These are phyloP conservation scores for Zaprionus ornatus DNA, from an alignment of 1,140 invertebrate species.

Conservation along the genomic window DNA sequence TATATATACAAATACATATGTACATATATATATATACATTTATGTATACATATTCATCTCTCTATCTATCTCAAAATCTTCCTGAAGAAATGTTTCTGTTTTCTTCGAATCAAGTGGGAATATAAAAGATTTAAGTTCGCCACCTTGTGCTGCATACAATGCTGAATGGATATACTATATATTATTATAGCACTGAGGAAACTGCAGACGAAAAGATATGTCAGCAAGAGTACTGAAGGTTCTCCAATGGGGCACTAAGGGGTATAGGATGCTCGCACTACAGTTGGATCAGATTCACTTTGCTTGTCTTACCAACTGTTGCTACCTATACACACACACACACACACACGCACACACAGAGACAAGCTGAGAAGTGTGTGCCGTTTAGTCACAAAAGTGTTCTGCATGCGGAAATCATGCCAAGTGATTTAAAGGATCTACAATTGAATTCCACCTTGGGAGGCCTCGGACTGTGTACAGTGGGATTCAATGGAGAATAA, in stretches of 20 bases:
- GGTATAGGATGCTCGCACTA: neutral
- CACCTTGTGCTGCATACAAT: no score
- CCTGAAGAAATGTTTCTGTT: no score
- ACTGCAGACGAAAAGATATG: neutral
- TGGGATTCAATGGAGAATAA: neutral
- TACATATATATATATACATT: no score
- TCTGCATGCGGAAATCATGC: neutral
- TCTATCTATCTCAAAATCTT: accelerated
- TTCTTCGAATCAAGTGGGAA: no score
- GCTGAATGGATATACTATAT: neutral
- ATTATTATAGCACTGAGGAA: neutral
- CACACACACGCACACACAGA: neutral
- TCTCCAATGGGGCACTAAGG: neutral
- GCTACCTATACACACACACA: neutral
- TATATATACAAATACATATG: no score
- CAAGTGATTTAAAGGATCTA: neutral
- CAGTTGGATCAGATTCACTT: neutral
- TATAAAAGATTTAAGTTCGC: no score
- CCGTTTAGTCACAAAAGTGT: neutral
- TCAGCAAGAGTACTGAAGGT: neutral
- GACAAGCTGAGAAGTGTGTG: neutral
- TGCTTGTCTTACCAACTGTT: constrained; percentile 4
- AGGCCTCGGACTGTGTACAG: neutral
- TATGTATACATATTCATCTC: no score
- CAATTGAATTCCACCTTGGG: neutral